phyloP scores from a whole-genome alignment of 2,888 invertebrate species.

The Ornithoptera alexandrae region DNA sequence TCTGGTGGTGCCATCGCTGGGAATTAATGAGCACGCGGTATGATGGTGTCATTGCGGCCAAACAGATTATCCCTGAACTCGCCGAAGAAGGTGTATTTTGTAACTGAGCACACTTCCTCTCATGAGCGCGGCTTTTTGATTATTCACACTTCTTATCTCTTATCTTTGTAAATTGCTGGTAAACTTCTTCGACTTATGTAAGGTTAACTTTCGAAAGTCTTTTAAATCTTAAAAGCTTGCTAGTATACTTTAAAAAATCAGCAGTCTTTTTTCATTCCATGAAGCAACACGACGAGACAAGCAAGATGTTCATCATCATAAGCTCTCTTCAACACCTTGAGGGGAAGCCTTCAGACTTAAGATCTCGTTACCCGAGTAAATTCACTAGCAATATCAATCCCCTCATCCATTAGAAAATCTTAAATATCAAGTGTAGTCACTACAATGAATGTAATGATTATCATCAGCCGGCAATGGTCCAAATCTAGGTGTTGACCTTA shows the following conservation, averaged over 20 bases:
- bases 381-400: too few relatives aligned
- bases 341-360: too few relatives aligned
- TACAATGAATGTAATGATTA: too few relatives aligned
- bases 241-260: neutral
- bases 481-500: too few relatives aligned
- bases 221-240: neutral
- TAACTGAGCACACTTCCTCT: constrained; percentile 1
- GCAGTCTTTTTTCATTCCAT: too few relatives aligned
- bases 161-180: neutral
- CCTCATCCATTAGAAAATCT: too few relatives aligned
- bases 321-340: too few relatives aligned
- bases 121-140: neutral
- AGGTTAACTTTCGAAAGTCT: neutral
- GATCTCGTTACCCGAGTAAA: too few relatives aligned
- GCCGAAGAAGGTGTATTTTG: constrained; percentile 29
- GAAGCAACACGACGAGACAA: too few relatives aligned
- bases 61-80: constrained; percentile 22
- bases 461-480: too few relatives aligned
- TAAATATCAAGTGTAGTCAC: too few relatives aligned
- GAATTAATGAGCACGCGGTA: constrained; percentile 41
- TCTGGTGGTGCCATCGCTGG: constrained; percentile 40
- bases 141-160: neutral
- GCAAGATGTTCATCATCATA: too few relatives aligned
- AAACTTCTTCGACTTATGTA: neutral
- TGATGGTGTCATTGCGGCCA: constrained; percentile 35